Conservation (phyloP, 1,140 invertebrate genomes). For the Meteorus sp. region DNA sequence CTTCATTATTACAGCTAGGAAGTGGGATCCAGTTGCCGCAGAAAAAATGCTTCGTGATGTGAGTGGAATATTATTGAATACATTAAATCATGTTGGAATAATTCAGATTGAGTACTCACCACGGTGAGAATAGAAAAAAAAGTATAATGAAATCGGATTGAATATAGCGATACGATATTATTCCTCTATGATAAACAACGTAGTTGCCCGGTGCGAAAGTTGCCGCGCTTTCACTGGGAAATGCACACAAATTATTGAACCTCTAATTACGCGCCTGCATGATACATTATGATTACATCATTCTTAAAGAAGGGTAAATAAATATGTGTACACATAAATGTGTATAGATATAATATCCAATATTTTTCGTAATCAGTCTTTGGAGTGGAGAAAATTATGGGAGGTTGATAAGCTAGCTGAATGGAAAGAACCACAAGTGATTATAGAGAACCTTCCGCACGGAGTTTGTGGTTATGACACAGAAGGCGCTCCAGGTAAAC, state of each 20-base stretch:
- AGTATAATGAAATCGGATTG: too few species aligned
- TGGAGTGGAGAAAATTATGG: slow-evolving; percentile 78
- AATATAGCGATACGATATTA: too few species aligned
- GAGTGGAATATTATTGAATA: slow-evolving; percentile 49
- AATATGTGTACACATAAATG: not conserved
- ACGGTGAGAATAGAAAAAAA: too few species aligned
- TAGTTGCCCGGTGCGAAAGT: too few species aligned
- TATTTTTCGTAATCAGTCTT: slow-evolving; percentile 62
- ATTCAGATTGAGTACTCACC: too few species aligned
- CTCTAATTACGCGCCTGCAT: not conserved
- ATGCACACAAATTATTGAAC: not conserved
- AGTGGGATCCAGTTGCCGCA: slow-evolving; percentile 77
- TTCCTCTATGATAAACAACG: too few species aligned
- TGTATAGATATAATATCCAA: not conserved
- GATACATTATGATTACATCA: not conserved
- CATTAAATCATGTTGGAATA: not conserved
- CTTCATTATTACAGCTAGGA: slow-evolving; percentile 73
- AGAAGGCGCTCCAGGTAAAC: slow-evolving; percentile 77
- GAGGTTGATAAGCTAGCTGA: slow-evolving; percentile 70
- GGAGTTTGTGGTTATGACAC: slow-evolving; percentile 80
- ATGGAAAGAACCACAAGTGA: slow-evolving; percentile 72
- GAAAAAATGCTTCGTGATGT: slow-evolving; percentile 86
- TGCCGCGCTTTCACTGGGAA: not conserved
- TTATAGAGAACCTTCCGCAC: slow-evolving; percentile 74
- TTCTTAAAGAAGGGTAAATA: not conserved